Base-by-base conservation (phyloP, 2,797 vertebrate species). In the Gymnodraco acuticeps region DNA sequence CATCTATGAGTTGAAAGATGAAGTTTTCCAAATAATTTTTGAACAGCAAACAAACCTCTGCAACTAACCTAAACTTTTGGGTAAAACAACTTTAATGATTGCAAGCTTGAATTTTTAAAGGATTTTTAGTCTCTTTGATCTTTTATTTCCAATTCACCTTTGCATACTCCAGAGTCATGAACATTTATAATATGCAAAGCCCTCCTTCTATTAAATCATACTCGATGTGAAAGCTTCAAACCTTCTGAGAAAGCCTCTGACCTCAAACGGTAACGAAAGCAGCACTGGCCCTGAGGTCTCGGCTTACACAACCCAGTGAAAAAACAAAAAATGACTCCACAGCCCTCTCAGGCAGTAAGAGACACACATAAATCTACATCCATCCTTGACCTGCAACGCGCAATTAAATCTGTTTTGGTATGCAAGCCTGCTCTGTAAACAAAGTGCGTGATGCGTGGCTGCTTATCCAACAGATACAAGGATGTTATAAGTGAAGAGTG, bases 111-210 rank as follows among this genome's bases (percentile, higher is more conserved):
- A 81, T 91, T 90, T 90, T 89, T 76, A 90, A 90, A 85, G 78
- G 66, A 78, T 85, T 84, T 83, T 82, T 76, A 33, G 62, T 63
- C 43, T 69, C 86, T 94, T 93, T 93, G 90, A 93, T 93, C 88
- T 92, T 88, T 90, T 90, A 81, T 89, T 91, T 91, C 78, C 82
- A 80, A 70, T 85, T 92, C 89, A 92, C 88, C 89, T 91, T 87
- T 84, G 73, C 81, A 83, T 64, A 85, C 89, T 90, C 87, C 75
- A 81, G 86, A 93, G 89, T 90, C 87, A 89, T 88, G 88, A 92
- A 88, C 83, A 85, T 91, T 89, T 88, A 92, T 86, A 87, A 85
- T 84, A 91, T 92, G 91, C 89, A 89, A 90, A 90, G 82, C 79
- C 38, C 56, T 70, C 79, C 75, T 84, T 38, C 81, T 76, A 86